Conservation (phyloP, 2,113 vertebrate genomes). For the Hemiprocne comata region DNA sequence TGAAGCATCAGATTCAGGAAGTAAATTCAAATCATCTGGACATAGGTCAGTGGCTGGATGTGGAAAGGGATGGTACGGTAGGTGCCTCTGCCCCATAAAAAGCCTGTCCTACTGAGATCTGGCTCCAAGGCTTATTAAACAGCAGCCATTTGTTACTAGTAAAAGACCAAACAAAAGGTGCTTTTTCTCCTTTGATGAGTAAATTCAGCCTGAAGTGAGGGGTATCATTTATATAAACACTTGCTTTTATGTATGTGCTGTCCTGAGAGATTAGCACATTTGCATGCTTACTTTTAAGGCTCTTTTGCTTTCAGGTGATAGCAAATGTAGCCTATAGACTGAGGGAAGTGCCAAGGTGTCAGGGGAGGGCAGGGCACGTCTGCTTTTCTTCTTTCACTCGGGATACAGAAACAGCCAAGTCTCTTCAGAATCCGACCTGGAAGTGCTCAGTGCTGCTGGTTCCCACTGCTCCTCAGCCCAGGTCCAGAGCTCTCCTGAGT, state of each 20-base stretch:
- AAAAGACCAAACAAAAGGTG: conserved; percentile 79
- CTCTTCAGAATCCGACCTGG: background rate
- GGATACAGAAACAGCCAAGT: background rate
- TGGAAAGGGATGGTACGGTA: background rate
- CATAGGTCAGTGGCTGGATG: conserved; percentile 43
- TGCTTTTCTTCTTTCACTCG: background rate
- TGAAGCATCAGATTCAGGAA: conserved; percentile 34
- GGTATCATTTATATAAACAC: conserved; percentile 62
- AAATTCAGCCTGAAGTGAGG: conserved; percentile 49
- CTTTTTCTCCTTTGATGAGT: conserved; percentile 65
- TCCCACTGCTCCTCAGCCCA: background rate
- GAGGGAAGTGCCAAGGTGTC: background rate
- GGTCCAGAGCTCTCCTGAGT: background rate
- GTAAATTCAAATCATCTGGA: conserved; percentile 61
- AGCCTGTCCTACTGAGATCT: conserved; percentile 63
- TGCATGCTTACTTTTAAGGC: background rate
- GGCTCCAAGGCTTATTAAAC: conserved; percentile 78
- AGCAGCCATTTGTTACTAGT: conserved; percentile 61
- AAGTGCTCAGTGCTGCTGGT: background rate
- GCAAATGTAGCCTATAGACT: background rate
- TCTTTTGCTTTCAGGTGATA: conserved; percentile 15
- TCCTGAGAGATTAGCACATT: conserved; percentile 46
- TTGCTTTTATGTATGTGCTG: conserved; percentile 48
- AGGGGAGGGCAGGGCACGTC: background rate
- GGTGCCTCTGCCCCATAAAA: conserved; percentile 60